A percentile compares a stretch with the other conserved stretches of the same genome.
Evolutionary conservation across 2,113 vertebrate genomes (phyloP).

Genomic region (Murina feae): DNA sequence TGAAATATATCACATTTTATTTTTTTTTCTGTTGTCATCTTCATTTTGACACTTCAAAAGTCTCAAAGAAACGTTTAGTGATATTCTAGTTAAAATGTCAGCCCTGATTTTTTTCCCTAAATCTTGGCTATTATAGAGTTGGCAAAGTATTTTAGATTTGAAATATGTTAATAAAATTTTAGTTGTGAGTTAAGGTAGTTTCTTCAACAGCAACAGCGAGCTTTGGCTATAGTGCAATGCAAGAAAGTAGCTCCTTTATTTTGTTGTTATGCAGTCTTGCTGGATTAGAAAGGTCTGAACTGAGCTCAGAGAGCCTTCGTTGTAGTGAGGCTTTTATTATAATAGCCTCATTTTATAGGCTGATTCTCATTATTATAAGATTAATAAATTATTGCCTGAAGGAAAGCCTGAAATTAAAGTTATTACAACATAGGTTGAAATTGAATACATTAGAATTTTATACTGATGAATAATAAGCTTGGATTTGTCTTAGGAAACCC

Average conservation of each 20-base stretch:
- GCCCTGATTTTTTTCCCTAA: conserved; percentile 73
- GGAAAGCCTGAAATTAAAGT: conserved; percentile 71
- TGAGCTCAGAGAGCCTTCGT: conserved; percentile 50
- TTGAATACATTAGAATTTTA: conserved; percentile 63
- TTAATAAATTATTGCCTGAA: conserved; percentile 72
- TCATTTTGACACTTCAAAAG: conserved; percentile 78
- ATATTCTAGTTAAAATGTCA: conserved; percentile 79
- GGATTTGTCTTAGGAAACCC: conserved; percentile 56
- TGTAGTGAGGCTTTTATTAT: conserved; percentile 41
- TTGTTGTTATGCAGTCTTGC: conserved; percentile 58
- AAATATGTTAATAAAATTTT: conserved; percentile 76
- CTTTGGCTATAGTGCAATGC: conserved; percentile 39
- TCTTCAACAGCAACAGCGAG: conserved; percentile 59
- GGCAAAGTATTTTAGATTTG: conserved; percentile 73
- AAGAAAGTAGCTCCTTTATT: conserved; percentile 60
- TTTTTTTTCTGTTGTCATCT: conserved; percentile 76
- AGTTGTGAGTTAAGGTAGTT: conserved; percentile 73
- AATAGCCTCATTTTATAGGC: conserved; percentile 51
- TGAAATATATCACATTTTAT: conserved; percentile 75
- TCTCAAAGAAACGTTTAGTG: conserved; percentile 75
- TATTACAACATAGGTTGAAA: conserved; percentile 59
- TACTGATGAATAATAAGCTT: conserved; percentile 45
- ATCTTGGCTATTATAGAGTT: conserved; percentile 73
- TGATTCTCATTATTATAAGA: conserved; percentile 60
- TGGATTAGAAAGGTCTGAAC: conserved; percentile 49